These are phyloP conservation scores for Dryobates pubescens DNA, from an alignment of 2,797 vertebrate species.

Conservation along the genomic window DNA sequence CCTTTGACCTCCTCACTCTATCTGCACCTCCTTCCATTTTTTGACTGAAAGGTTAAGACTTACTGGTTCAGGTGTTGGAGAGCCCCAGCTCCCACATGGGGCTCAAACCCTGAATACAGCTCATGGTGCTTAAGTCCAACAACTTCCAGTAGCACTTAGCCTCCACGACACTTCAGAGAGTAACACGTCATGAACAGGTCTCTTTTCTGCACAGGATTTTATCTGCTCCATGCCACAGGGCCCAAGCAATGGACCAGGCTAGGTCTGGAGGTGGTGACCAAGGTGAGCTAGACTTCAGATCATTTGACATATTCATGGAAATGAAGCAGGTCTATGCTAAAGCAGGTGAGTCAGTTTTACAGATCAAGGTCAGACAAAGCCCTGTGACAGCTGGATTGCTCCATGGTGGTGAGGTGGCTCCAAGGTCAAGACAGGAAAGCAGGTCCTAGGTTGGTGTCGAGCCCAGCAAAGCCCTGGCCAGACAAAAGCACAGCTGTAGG, in stretches of 20 bases:
- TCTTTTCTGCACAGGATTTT: neutral
- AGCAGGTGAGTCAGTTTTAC: too few species aligned
- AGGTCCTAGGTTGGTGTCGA: too few species aligned
- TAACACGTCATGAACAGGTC: neutral
- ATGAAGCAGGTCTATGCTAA: too few species aligned
- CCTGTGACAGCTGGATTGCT: too few species aligned
- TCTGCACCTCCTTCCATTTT: accelerated
- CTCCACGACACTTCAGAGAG: neutral
- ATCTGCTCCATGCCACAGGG: neutral
- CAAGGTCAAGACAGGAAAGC: too few species aligned
- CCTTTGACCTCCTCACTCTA: neutral
- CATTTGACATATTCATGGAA: too few species aligned
- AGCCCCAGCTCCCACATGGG: neutral
- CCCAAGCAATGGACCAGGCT: neutral
- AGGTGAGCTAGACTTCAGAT: too few species aligned
- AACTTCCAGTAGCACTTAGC: neutral
- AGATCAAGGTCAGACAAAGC: too few species aligned
- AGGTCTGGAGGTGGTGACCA: too few species aligned
- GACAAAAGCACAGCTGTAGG: too few species aligned
- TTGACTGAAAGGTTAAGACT: neutral
- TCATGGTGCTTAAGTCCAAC: neutral
- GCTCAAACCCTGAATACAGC: neutral
- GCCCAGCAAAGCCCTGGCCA: too few species aligned
- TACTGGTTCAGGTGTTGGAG: neutral
- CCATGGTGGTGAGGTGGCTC: too few species aligned